Conservation (phyloP, 1,140 invertebrate genomes). For the Euglossa dilemma region DNA sequence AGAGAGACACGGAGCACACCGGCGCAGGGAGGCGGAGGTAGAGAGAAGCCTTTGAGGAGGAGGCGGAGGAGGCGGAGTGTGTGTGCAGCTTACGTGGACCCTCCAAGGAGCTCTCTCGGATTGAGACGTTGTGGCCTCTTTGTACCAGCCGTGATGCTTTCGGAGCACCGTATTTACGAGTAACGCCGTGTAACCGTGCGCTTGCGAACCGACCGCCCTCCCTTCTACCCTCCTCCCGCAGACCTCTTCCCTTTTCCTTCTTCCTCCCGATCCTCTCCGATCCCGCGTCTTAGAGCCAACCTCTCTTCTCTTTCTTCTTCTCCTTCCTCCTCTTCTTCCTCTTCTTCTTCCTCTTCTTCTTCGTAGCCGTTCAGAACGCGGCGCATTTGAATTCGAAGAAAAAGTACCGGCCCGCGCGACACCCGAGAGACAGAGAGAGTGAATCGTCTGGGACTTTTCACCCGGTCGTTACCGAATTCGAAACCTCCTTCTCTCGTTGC, state of each 20-base stretch:
- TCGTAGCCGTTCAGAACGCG: conserved; percentile 29
- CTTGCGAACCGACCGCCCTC: conserved; percentile 53
- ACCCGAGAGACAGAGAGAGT: neutral
- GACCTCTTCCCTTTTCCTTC: neutral
- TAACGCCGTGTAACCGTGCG: conserved; percentile 77
- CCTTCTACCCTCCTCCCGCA: neutral
- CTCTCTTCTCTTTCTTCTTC: neutral
- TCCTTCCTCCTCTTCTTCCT: neutral
- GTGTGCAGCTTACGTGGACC: conserved; percentile 69
- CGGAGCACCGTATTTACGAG: conserved; percentile 82
- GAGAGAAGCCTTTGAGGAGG: conserved; percentile 23
- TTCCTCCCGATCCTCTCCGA: conserved; percentile 17
- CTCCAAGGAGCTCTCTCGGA: conserved; percentile 78
- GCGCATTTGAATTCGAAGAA: conserved; percentile 77
- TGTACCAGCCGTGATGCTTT: conserved; percentile 80
- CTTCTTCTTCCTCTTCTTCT: neutral
- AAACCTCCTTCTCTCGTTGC: no score
- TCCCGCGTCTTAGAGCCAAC: conserved; percentile 2
- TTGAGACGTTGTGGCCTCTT: conserved; percentile 82
- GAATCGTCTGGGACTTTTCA: no score
- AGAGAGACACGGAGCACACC: neutral
- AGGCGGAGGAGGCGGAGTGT: conserved; percentile 40
- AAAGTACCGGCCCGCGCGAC: conserved; percentile 64
- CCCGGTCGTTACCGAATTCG: no score
- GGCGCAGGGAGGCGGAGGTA: conserved; percentile 8